Evolutionary conservation across 2,888 invertebrate genomes (phyloP).

Genomic region (Lycocerus yunnanus): DNA sequence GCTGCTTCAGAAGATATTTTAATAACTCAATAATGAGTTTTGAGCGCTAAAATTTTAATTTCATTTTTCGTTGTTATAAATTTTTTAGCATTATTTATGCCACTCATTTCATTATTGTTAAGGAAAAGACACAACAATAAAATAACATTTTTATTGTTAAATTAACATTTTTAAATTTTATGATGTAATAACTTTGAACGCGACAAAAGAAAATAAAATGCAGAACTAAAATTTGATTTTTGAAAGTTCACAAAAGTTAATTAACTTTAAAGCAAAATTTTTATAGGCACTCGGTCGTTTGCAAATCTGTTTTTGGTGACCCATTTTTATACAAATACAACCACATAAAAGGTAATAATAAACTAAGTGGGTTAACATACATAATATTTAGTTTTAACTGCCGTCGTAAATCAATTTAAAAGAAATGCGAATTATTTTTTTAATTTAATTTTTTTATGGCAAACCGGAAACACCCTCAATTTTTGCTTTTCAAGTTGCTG

Average conservation of each 20-base stretch:
- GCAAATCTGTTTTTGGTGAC: background rate
- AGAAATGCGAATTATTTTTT: background rate
- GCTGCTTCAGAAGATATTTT: too few species aligned
- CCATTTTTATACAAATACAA: background rate
- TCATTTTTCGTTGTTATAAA: background rate
- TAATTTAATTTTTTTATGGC: background rate
- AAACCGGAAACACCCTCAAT: background rate
- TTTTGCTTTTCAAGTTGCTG: background rate
- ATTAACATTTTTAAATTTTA: background rate
- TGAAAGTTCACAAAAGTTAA: background rate
- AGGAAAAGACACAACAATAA: background rate
- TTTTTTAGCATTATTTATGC: background rate
- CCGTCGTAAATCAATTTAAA: conserved; percentile 18
- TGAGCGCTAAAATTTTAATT: background rate
- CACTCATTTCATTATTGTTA: background rate
- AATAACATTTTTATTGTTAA: background rate
- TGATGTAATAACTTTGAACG: background rate
- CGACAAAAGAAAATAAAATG: background rate
- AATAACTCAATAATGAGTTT: too few species aligned
- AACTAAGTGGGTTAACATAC: conserved; percentile 22
- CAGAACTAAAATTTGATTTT: background rate
- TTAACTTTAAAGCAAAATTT: background rate
- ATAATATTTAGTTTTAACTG: conserved; percentile 16
- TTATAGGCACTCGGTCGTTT: background rate
- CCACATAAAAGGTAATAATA: conserved; percentile 7